Percentiles rank a stretch among this genome's conserved stretches.
These are phyloP conservation scores for Scolopax bukidnonensis DNA, from an alignment of 2,797 vertebrate genomes.

Conservation along the genomic window DNA sequence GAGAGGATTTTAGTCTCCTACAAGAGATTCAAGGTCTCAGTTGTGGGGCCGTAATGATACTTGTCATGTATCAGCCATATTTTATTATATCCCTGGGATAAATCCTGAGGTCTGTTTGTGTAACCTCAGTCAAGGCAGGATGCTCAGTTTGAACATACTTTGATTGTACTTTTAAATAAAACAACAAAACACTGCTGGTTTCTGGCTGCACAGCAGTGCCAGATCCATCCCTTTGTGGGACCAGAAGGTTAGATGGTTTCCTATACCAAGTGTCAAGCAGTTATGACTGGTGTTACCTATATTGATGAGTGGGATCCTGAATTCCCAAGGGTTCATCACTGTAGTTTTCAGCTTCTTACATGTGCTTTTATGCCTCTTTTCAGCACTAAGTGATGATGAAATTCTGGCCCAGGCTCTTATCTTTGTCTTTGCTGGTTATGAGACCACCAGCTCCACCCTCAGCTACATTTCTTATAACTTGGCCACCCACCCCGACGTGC, in stretches of 20 bases:
- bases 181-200: background rate
- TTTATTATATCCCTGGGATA: background rate
- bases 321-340: background rate
- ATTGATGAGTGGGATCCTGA: background rate
- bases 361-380: background rate
- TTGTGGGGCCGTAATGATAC: background rate
- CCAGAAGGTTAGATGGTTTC: background rate
- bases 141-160: background rate
- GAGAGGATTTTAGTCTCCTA: background rate
- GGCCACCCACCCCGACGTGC: conserved; percentile 78
- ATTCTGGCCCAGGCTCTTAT: conserved; percentile 82
- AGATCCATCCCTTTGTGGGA: background rate
- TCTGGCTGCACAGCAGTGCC: background rate
- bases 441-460: conserved; percentile 82
- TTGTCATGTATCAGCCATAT: background rate
- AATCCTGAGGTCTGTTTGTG: background rate
- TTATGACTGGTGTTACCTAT: background rate
- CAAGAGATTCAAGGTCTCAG: background rate
- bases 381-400: conserved; percentile 86
- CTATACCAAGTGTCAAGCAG: background rate
- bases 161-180: background rate
- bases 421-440: conserved; percentile 85
- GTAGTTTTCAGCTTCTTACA: background rate
- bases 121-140: background rate
- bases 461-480: conserved; percentile 79